Evolutionary conservation across 2,797 vertebrate genomes (phyloP), one percentile per base, ranked within the genome.

Genomic region (Rhadinocentrus ornatus): DNA sequence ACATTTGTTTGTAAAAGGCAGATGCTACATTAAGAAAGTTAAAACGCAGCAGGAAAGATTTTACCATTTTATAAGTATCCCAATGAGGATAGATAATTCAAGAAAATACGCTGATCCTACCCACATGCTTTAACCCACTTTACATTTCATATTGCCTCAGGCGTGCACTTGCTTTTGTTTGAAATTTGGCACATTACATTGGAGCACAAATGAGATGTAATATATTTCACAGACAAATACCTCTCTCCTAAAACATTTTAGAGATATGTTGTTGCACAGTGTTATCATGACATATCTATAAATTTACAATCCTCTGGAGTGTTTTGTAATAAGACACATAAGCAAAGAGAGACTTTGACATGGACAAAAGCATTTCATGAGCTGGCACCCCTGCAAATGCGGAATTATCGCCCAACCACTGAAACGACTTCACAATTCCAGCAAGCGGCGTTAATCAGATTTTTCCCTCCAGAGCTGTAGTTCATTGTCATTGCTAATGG

Each of bases 401-500:
- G 82, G 85, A 92, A 89, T 91, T 93, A 92, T 92, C 87, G 75
- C 88, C 83, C 87, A 74, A 85, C 69, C 84, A 69, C 81, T 64
- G 77, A 88, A 93, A 92, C 78, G 76, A 92, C 91, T 91, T 91
- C 86, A 84, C 86, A 85, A 89, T 91, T 82, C 82, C 81, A 71
- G 85, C 85, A 61, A 85, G 87, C 82, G 37, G 89, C 76, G 89
- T 92, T 94, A 93, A 93, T 92, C 91, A 92, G 91, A 92, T 93
- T 91, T 86, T 81, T 78, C 87, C 86, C 90, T 80, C 79, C 78
- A 86, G 90, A 89, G 92, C 91, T 80, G 91, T 92, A 88, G 90
- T 93, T 93, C 91, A 92, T 93, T 93, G 92, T 94, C 92, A 93
- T 91, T 92, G 92, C 93, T 94, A 95, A 95, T 93, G 93, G 93